Evolutionary conservation across 2,888 invertebrate genomes (phyloP).

Genomic region (Liodrosophila aerea): DNA sequence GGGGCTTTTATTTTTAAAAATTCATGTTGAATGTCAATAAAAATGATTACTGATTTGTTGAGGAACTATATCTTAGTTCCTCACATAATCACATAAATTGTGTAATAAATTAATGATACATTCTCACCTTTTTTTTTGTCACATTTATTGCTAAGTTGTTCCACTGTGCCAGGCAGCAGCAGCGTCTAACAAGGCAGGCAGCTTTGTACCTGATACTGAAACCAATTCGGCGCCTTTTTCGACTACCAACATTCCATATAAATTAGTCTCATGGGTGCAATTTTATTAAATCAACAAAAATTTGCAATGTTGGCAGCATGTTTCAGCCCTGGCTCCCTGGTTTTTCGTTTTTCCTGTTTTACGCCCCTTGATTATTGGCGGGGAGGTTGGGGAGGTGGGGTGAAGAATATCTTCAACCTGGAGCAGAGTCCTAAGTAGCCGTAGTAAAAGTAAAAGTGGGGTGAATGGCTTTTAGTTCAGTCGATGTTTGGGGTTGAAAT

Average conservation of each 20-base stretch:
- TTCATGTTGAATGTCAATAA: too few relatives aligned
- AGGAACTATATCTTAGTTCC: not conserved
- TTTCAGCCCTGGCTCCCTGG: slow-evolving; percentile 50
- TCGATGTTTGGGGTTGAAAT: slow-evolving; percentile 17
- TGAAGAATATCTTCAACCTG: not conserved
- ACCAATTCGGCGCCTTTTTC: slow-evolving; percentile 71
- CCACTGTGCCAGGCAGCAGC: slow-evolving; percentile 50
- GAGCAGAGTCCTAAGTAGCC: slow-evolving; percentile 58
- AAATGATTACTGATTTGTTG: too few relatives aligned
- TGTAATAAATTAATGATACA: not conserved
- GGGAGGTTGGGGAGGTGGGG: slow-evolving; percentile 11
- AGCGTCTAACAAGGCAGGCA: slow-evolving; percentile 10
- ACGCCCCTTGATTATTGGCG: slow-evolving; percentile 24
- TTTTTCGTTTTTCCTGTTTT: slow-evolving; percentile 14
- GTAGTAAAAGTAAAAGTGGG: slow-evolving; percentile 17
- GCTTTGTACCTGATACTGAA: slow-evolving; percentile 64
- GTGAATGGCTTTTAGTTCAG: slow-evolving; percentile 19
- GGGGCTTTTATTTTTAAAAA: too few relatives aligned
- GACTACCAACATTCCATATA: slow-evolving; percentile 77
- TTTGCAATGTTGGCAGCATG: slow-evolving; percentile 77
- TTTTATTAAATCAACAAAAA: slow-evolving; percentile 82
- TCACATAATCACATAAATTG: not conserved
- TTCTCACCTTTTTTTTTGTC: not conserved
- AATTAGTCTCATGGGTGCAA: slow-evolving; percentile 82
- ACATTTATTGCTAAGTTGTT: not conserved